Base-by-base conservation (phyloP, 2,113 vertebrate genomes). In the Python bivittatus region DNA sequence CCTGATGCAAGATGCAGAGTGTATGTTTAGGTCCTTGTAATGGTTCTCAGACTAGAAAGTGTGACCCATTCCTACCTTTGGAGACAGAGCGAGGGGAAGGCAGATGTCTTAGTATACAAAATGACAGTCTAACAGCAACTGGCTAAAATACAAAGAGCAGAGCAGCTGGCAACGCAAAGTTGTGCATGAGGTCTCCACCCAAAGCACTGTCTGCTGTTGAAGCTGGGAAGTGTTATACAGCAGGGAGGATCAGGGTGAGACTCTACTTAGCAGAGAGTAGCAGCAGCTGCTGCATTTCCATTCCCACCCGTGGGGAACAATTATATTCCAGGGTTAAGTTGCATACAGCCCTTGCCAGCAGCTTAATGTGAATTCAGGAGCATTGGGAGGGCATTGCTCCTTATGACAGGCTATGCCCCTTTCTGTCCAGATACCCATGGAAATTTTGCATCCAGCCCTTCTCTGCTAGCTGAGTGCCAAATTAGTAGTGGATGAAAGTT, bases 401-500 rank as follows among this genome's bases (percentile, higher is more conserved):
- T 29, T 27, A 4, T 0, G 22, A 56, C 17, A 38, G 15, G 87
- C 58, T 42, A 20, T 64, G 20, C 44, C 79, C 44, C n/a, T 89
- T 85, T n/a, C 52, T 52, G 33, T 64, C 38, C 93, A 57, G 56
- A 61, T 87, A 89, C 85, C 88, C 89, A 88, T 68, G 89, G 92
- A 89, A 91, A 0, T 90, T 86, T 38, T 92, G 93, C 89, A 68
- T 54, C 84, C 88, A 48, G 83, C 93, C 93, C 93, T 96, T 95
- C 96, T 95, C 93, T 90, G 94, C 94, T 96, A 96, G 96, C 95
- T 0, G 29, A 53, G 2, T 44, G 96, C 96, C 96, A 96, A 94
- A 86, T 93, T 93, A 89, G 44, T 79, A 95, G 94, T 93, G 92
- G 44, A 22, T n/a, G 83, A 93, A 84, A 83, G 52, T 84, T 88